phyloP scores from a whole-genome alignment of 1,140 invertebrate genomes.

The Brachionus rubens region DNA sequence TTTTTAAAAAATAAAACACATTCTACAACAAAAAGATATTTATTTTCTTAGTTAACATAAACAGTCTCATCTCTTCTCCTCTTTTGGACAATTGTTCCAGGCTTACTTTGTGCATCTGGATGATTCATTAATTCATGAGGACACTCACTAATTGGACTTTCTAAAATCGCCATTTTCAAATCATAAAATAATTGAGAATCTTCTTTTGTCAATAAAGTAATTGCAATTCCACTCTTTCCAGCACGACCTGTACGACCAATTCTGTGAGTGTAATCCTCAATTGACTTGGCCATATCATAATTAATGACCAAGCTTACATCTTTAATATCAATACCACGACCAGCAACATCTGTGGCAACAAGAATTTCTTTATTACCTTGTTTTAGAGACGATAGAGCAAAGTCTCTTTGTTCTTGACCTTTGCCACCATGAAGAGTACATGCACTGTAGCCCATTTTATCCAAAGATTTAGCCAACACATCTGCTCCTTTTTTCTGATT shows the following conservation, averaged over 20 bases:
- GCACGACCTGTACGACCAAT: constrained; percentile 98
- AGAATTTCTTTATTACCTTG: constrained; percentile 88
- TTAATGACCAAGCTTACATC: constrained; percentile 98
- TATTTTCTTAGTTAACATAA: constrained; percentile 53
- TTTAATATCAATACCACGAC: constrained; percentile 99
- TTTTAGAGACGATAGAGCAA: constrained; percentile 90
- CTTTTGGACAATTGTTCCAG: constrained; percentile 85
- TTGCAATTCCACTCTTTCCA: constrained; percentile 90
- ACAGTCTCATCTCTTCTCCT: constrained; percentile 80
- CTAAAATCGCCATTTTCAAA: constrained; percentile 82
- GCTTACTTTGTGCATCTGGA: constrained; percentile 95
- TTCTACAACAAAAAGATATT: no score
- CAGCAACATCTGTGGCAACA: constrained; percentile 99
- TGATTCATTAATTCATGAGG: constrained; percentile 95
- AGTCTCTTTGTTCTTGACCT: constrained; percentile 98
- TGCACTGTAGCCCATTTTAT: constrained; percentile 79
- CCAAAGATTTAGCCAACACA: constrained; percentile 89
- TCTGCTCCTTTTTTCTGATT: constrained; percentile 99
- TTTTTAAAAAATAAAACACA: no score
- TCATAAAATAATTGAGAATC: constrained; percentile 94
- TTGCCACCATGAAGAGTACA: constrained; percentile 72
- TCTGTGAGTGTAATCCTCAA: constrained; percentile 99
- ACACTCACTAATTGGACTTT: constrained; percentile 88
- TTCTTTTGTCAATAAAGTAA: constrained; percentile 94
- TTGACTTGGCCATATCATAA: constrained; percentile 98